Conservation (phyloP, 2,888 invertebrate species). For the Celastrina argiolus region DNA sequence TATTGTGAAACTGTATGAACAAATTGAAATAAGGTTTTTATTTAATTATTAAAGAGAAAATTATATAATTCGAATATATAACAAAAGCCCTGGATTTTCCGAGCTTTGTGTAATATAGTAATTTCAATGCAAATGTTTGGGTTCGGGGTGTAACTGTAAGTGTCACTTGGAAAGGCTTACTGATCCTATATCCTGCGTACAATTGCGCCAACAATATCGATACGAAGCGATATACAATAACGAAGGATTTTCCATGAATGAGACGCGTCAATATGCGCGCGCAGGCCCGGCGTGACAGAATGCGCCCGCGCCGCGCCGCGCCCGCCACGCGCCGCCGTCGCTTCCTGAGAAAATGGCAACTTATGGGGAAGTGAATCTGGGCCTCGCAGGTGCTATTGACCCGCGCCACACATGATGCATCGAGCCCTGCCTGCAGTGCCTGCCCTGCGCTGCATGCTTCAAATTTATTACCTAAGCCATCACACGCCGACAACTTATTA, state of each 20-base stretch:
- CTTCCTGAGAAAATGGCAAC: slow-evolving; percentile 76
- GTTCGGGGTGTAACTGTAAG: neutral
- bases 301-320: slow-evolving; percentile 54
- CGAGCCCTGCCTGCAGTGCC: slow-evolving; percentile 33
- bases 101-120: neutral
- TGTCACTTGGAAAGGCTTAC: neutral
- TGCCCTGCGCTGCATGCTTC: slow-evolving; percentile 4
- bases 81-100: neutral
- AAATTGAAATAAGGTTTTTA: neutral
- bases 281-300: slow-evolving; percentile 69
- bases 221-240: neutral
- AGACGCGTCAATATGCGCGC: slow-evolving; percentile 67
- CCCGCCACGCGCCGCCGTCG: slow-evolving; percentile 43
- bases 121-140: neutral
- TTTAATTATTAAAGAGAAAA: neutral
- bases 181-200: neutral
- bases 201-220: neutral
- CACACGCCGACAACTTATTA: slow-evolving; percentile 6
- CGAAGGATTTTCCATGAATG: slow-evolving; percentile 41
- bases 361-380: slow-evolving; percentile 74
- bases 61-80: neutral
- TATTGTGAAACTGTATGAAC: no score
- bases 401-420: slow-evolving; percentile 56
- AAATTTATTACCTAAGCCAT: slow-evolving; percentile 18
- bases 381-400: slow-evolving; percentile 69